Conservation (phyloP, 2,797 vertebrate genomes). For the Acanthurus leucopareius region DNA sequence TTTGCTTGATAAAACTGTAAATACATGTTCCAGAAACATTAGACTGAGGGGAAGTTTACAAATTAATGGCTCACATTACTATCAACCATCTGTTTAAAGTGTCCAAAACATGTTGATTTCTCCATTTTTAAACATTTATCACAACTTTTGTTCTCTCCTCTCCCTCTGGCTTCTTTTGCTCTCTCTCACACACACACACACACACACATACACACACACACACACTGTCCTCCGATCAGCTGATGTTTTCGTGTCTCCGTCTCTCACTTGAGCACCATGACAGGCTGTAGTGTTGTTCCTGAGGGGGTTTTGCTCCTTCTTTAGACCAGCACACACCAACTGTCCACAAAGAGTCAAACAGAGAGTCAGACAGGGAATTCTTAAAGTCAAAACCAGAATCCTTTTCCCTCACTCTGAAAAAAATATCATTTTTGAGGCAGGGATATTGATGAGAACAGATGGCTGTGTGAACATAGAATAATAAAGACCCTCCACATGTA, state of each 20-base stretch:
- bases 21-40: slow-evolving; percentile 27
- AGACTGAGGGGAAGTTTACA: slow-evolving; percentile 15
- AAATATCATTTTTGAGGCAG: slow-evolving; percentile 4
- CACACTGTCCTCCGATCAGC: slow-evolving; percentile 21
- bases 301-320: slow-evolving; percentile 6
- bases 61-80: slow-evolving; percentile 35
- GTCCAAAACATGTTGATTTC: slow-evolving; percentile 29
- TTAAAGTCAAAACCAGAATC: too few species aligned
- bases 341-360: background rate
- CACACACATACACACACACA: background rate
- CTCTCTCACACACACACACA: too few species aligned
- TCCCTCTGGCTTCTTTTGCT: slow-evolving; percentile 31
- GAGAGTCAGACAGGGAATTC: too few species aligned
- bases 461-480: background rate
- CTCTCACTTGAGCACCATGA: slow-evolving; percentile 42
- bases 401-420: slow-evolving; percentile 12
- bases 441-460: slow-evolving; percentile 9
- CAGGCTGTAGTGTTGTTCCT: slow-evolving; percentile 28
- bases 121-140: background rate
- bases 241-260: slow-evolving; percentile 37
- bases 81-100: slow-evolving; percentile 55
- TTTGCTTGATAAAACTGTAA: slow-evolving; percentile 24
- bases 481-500: background rate
- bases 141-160: background rate
- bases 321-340: slow-evolving; percentile 17